Conservation (phyloP, 2,113 vertebrate species). For the Festucalex cinctus region DNA sequence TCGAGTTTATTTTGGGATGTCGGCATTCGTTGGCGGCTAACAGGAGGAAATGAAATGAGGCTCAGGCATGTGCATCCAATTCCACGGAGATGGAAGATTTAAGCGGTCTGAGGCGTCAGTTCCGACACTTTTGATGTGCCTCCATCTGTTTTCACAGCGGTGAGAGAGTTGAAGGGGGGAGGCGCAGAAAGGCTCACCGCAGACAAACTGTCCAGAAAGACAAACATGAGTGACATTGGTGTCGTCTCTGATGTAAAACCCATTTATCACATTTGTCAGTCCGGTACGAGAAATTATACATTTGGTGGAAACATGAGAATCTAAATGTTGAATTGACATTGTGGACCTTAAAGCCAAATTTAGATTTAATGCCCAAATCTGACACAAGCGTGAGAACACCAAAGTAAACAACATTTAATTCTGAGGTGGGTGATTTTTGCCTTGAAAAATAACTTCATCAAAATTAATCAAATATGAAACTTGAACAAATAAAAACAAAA, state of each 20-base stretch:
- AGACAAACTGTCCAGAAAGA: background rate
- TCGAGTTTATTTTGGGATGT: conserved; percentile 10
- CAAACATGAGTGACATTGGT: background rate
- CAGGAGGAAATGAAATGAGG: conserved; percentile 12
- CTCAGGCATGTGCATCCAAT: background rate
- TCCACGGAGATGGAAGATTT: conserved; percentile 6
- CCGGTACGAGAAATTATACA: conserved; percentile 6
- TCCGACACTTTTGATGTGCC: background rate
- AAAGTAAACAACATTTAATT: no score
- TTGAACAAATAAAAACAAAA: no score
- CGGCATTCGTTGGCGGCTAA: background rate
- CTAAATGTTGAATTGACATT: background rate
- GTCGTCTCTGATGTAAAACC: background rate
- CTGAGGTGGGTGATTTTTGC: no score
- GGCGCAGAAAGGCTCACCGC: background rate
- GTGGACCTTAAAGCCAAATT: background rate
- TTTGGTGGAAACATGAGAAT: background rate
- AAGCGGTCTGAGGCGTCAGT: background rate
- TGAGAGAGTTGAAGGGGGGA: background rate
- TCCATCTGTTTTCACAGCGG: background rate
- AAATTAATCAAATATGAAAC: no score
- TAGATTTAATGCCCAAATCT: background rate
- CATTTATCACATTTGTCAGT: conserved; percentile 15
- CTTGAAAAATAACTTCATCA: no score
- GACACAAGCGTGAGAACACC: no score